A percentile compares a stretch with the other conserved stretches of the same genome.
Conservation (phyloP, 1,140 invertebrate genomes). For the Brachionus manjavacas region DNA sequence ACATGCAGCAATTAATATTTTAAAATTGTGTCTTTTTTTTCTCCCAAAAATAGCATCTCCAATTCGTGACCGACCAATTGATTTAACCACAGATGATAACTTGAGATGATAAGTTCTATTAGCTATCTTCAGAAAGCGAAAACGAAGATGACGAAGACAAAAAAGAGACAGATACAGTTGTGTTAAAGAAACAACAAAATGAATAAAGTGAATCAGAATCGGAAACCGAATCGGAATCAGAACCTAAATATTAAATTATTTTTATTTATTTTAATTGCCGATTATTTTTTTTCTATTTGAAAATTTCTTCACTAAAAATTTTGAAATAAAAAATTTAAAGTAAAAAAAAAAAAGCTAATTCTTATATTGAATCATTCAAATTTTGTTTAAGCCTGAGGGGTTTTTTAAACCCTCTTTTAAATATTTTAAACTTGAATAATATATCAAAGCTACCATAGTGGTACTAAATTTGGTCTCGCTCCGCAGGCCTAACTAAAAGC, state of each 20-base stretch:
- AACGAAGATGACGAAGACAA: conserved; percentile 49
- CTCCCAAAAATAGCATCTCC: too few species aligned
- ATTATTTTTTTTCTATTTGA: background rate
- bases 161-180: conserved; percentile 43
- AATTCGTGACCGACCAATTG: conserved; percentile 72
- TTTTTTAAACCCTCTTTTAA: too few species aligned
- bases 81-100: conserved; percentile 73
- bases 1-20: conserved; percentile 94
- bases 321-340: background rate
- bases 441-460: too few species aligned
- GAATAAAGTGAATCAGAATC: conserved; percentile 43
- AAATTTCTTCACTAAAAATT: background rate
- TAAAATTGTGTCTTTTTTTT: conserved; percentile 78
- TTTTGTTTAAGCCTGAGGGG: too few species aligned
- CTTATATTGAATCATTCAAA: too few species aligned
- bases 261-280: background rate
- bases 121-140: conserved; percentile 60
- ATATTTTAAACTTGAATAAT: too few species aligned
- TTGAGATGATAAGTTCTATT: conserved; percentile 81
- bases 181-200: background rate
- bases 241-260: too few species aligned
- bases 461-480: too few species aligned
- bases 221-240: conserved; percentile 34
- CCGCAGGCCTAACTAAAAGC: too few species aligned
- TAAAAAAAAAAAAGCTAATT: too few species aligned